Evolutionary conservation across 2,797 vertebrate genomes (phyloP), one percentile per base, ranked within the genome.

Genomic region (Spizella passerina): DNA sequence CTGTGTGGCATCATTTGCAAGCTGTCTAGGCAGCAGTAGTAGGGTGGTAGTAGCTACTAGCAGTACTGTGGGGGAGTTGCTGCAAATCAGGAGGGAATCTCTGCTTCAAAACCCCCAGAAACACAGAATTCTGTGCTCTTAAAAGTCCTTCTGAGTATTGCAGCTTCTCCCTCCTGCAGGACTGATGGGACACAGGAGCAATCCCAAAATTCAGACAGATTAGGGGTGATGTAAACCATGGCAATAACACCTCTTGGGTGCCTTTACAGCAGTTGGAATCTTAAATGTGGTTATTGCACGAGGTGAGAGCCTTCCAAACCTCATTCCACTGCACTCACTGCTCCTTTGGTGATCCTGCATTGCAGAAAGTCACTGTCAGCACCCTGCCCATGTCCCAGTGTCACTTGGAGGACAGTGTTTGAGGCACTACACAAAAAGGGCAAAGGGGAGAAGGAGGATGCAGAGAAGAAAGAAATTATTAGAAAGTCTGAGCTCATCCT

Each of bases 371-470:
- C 52, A 49, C 8, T 39, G 30, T 22, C 43, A 13, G n/a, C 16
- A 0, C 18, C 46, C 63, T 70, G 60, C 34, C 27, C n/a, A 0
- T 1, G 21, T 20, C 76, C 61, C 12, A 5, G 1, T 50, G 43
- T 14, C 49, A 9, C 39, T 77, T 9, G 18, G 15, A 65, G 73
- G 70, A 30, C 60, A 44, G 2, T 0, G 1, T 27, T 71, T 39
- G 20, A 64, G 41, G 50, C 23, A 34, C 4, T 1, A 7, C 26
- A 52, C 12, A 49, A 30, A 84, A 1, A 43, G 26, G 18, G 18
- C 14, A 61, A 34, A 63, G 11, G 68, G 36, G n/a, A 85, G 32
- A 36, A 41, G 0, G 1, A 46, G 63, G 59, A 18, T 34, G 43
- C 9, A 46, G 75, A 65, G 63, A 41, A 56, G 41, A 68, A 39